A percentile compares a stretch with the other conserved stretches of the same genome.
Evolutionary conservation across 2,888 invertebrate species (phyloP).

Genomic region (Polydrusus pterygomalis): DNA sequence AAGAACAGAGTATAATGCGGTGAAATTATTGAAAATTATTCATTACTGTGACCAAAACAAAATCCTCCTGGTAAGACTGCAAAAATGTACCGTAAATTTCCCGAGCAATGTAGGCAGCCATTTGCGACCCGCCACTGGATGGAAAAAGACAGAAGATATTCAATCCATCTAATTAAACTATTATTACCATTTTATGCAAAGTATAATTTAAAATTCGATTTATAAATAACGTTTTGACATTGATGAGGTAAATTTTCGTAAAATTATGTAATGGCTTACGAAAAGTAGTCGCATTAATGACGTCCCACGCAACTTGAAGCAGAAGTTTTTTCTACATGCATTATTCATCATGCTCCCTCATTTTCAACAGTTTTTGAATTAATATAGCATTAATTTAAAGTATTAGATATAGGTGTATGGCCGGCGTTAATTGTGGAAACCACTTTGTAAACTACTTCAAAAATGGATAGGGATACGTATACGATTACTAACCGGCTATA

Average conservation of each 20-base stretch:
- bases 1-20: too few relatives aligned
- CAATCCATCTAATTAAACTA: constrained; percentile 35
- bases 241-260: constrained; percentile 39
- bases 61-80: too few relatives aligned
- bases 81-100: too few relatives aligned
- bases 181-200: constrained; percentile 52
- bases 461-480: too few relatives aligned
- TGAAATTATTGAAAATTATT: too few relatives aligned
- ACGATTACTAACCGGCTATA: too few relatives aligned
- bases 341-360: constrained; percentile 27
- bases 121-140: neutral
- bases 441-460: too few relatives aligned
- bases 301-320: constrained; percentile 43
- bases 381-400: neutral
- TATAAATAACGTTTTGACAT: constrained; percentile 47
- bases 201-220: constrained; percentile 36
- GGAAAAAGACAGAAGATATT: constrained; percentile 22
- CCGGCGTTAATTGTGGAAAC: too few relatives aligned
- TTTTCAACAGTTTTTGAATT: constrained; percentile 6
- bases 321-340: constrained; percentile 32
- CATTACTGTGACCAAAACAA: too few relatives aligned
- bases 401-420: neutral
- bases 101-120: too few relatives aligned
- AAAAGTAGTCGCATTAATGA: constrained; percentile 50
- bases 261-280: constrained; percentile 51